phyloP scores from a whole-genome alignment of 2,113 vertebrate genomes.

The Mustela lutreola region DNA sequence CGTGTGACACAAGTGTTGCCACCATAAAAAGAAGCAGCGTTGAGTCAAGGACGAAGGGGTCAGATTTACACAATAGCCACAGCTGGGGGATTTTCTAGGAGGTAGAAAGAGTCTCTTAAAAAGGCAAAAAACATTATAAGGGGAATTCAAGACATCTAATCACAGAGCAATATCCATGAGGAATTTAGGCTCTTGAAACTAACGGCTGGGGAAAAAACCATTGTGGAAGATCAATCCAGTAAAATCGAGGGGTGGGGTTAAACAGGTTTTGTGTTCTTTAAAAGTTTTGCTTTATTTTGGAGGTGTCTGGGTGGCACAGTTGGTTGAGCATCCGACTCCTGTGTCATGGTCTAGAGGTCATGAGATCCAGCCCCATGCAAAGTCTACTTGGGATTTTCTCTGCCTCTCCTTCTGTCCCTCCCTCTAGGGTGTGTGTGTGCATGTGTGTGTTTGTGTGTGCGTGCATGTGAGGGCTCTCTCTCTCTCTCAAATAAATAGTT shows the following conservation, averaged over 20 bases:
- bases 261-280: neutral
- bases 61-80: neutral
- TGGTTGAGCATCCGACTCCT: neutral
- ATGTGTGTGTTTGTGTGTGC: neutral
- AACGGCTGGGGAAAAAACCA: neutral
- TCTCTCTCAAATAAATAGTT: neutral
- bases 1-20: neutral
- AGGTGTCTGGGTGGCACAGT: neutral
- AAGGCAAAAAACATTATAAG: neutral
- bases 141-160: accelerated
- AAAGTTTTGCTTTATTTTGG: neutral
- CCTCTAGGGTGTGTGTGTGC: neutral
- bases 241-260: neutral
- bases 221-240: neutral
- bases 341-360: neutral
- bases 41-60: neutral
- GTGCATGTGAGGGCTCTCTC: neutral
- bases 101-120: neutral
- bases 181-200: neutral
- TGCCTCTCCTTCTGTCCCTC: neutral
- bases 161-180: accelerated
- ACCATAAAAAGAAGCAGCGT: neutral
- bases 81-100: neutral
- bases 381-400: neutral
- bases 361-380: neutral